Base-by-base conservation (phyloP, 2,888 invertebrate species). In the Xestia sexstrigata region DNA sequence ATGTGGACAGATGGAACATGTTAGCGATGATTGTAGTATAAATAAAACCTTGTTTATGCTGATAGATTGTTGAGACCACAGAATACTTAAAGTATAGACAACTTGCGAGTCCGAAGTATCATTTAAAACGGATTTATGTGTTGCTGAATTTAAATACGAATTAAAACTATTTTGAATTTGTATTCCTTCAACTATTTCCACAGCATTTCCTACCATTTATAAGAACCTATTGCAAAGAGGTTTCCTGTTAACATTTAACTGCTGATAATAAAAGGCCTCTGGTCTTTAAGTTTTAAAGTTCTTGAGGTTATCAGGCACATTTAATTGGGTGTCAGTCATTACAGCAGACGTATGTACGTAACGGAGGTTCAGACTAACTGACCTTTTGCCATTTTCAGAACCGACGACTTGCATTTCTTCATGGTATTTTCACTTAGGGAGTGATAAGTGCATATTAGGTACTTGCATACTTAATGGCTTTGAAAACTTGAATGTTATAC, bases 301-400 rank as follows among this genome's bases (percentile, higher is more conserved):
- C 79, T 30, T 63, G 9, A 79, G 84, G 84, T 84, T 84, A 84
- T 84, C 84, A 85, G 83, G 15, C 42, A 60, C 62, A 39, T 72
- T 84, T 84, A 84, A 82, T 84, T 84, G 83, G 86, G 75, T 82
- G 86, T 84, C 83, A 85, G 83, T 85, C 83, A 85, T 84, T 84
- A 82, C 60, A 20, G 62, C 35, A 67, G 82, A 85, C 67, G 62
- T 69, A 47, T 81, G 60, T 66, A 67, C 74, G 71, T 83, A 82
- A 78, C 39, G 15, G 20, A 11, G 55, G 83, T 70, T 63, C 77
- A 45, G 58, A 66, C 60, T n/a, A 55, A 63, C 52, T 85, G 86
- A 84, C 84, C 84, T 85, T 23, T 82, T 85, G 84, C 83, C 84
- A 84, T 84, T 84, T 85, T 82, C 74, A 82, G 83, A 45, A 45